Base-by-base conservation (phyloP, 2,797 vertebrate genomes). In the Rhinella marina region DNA sequence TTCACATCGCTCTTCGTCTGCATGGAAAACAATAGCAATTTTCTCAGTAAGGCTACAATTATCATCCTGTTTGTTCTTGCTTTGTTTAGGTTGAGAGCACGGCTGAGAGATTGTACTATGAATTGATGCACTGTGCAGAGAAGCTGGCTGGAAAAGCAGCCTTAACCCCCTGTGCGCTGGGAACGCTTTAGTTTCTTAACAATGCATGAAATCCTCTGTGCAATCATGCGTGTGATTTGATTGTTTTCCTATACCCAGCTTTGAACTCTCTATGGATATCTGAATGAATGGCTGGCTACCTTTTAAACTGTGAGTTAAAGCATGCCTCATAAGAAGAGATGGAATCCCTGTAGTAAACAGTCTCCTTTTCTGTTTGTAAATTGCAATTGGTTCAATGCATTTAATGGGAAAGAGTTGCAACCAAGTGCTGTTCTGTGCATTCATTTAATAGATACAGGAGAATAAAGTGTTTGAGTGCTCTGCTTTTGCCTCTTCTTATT, bases 11-110 rank as follows among this genome's bases (percentile, higher is more conserved):
- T 87, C 80, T 82, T 86, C 23, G 90, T 91, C 91, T 90, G 79
- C 9, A 32, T 16, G 78, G 77, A 86, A 90, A 92, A 93, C 94
- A 92, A 93, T 90, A 83, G 91, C 92, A 87, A 80, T 93, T 93
- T 92, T 87, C 89, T 90, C 91, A 32, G 91, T 85, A 72, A 90
- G 91, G 88, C 89, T 90, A 92, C 91, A 91, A 88, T 93, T 93
- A 92, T 86, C 91, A 89, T 91, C 89, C 91, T 61, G 52, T 88
- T 93, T 88, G 90, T 89, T 91, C 92, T 76, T 82, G 87, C 73
- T 89, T 90, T 85, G 90, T 90, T 86, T 41, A 62, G 86, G 88
- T 64, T 57, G 84, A 41, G 70, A 70, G 85, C 82, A 50, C 77
- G 50, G 21, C 27, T 86, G 78, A 88, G 81, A 48, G 23, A 32